Evolutionary conservation across 2,888 invertebrate species (phyloP).

Genomic region (Aphidius colemani): DNA sequence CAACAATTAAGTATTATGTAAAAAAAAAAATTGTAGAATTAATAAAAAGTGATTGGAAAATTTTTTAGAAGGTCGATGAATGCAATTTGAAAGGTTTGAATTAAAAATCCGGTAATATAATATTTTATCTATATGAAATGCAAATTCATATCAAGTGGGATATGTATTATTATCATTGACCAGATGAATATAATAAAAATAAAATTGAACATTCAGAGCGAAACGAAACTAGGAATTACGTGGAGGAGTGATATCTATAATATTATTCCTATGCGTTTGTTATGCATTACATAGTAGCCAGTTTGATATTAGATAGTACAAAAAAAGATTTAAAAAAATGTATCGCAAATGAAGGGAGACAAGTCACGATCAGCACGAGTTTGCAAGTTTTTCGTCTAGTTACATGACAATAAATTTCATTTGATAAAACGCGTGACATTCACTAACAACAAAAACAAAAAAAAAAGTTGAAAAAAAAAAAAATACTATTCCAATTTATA

Average conservation of each 20-base stretch:
- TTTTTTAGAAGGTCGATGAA: too few relatives aligned
- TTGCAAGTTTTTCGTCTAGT: background rate
- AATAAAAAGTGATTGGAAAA: too few relatives aligned
- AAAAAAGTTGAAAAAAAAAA: too few relatives aligned
- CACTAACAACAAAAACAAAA: too few relatives aligned
- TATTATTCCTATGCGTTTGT: constrained; percentile 11
- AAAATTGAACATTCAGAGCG: constrained; percentile 43
- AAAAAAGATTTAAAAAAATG: constrained; percentile 1
- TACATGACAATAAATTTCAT: background rate
- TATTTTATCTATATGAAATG: too few relatives aligned
- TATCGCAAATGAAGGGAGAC: background rate
- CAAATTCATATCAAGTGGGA: too few relatives aligned
- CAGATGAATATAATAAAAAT: background rate
- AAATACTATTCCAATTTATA: background rate
- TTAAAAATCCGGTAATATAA: too few relatives aligned
- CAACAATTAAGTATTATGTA: too few relatives aligned
- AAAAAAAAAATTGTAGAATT: too few relatives aligned
- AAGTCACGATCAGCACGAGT: constrained; percentile 27
- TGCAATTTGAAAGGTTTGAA: too few relatives aligned
- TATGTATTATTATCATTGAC: too few relatives aligned
- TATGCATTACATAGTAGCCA: background rate
- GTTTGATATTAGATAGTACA: background rate
- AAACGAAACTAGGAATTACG: constrained; percentile 42
- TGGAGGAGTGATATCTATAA: constrained; percentile 14
- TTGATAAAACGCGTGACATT: too few relatives aligned